These are phyloP conservation scores for Picus viridis DNA, from an alignment of 2,797 vertebrate genomes.

Conservation along the genomic window DNA sequence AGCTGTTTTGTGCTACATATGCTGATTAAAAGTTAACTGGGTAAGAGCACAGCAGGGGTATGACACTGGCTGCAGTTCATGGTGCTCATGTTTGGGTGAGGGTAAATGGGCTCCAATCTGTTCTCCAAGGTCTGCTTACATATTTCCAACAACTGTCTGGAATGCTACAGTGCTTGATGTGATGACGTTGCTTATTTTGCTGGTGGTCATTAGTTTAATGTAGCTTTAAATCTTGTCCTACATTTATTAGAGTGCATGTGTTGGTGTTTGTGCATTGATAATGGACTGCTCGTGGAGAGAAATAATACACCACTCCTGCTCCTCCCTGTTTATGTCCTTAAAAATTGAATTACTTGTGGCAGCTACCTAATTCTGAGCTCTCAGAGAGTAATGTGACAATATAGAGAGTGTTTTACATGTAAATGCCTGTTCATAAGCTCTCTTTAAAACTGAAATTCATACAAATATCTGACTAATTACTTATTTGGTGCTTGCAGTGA, in stretches of 20 bases:
- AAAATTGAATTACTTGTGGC: background rate
- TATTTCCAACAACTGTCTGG: background rate
- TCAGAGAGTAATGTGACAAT: background rate
- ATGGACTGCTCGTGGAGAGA: background rate
- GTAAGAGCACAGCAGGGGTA: background rate
- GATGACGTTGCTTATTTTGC: background rate
- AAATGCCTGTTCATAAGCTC: background rate
- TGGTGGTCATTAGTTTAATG: background rate
- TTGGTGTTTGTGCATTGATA: background rate
- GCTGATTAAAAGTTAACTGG: background rate
- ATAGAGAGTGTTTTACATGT: background rate
- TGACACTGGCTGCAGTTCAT: background rate
- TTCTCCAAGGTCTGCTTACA: background rate
- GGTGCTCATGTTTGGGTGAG: background rate
- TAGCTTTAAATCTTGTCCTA: background rate
- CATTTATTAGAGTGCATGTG: background rate
- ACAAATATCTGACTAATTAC: background rate
- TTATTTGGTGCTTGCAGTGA: background rate
- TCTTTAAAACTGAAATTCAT: background rate
- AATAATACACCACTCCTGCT: background rate
- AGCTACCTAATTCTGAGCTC: background rate
- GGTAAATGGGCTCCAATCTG: background rate
- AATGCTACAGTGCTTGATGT: background rate
- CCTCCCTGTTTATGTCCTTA: background rate
- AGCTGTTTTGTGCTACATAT: fast-evolving